Evolutionary conservation across 2,888 invertebrate species (phyloP).

Genomic region (Papilio elwesi): DNA sequence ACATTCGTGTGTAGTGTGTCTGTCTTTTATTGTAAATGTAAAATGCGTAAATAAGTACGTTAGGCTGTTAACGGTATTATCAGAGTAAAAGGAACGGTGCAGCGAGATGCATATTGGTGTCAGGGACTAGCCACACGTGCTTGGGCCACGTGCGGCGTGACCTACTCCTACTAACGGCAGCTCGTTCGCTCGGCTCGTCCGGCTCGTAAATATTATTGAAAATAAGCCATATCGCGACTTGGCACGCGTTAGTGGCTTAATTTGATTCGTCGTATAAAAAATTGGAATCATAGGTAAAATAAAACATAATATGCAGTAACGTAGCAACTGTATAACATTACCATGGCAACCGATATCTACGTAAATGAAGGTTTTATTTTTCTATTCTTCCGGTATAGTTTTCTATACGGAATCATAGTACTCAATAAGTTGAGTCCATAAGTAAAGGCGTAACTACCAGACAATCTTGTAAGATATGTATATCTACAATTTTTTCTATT

Average conservation of each 20-base stretch:
- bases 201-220: background rate
- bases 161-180: slow-evolving; percentile 30
- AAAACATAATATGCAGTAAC: too few relatives aligned
- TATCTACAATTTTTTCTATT: too few relatives aligned
- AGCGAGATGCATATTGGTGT: slow-evolving; percentile 37
- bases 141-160: slow-evolving; percentile 32
- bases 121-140: slow-evolving; percentile 35
- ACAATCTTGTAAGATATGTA: too few relatives aligned
- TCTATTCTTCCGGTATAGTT: too few relatives aligned
- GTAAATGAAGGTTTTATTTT: too few relatives aligned
- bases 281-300: background rate
- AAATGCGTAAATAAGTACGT: background rate
- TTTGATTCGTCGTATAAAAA: too few relatives aligned
- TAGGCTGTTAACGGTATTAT: slow-evolving; percentile 15
- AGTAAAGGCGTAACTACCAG: too few relatives aligned
- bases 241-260: background rate
- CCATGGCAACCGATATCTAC: too few relatives aligned
- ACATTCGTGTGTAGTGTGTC: background rate
- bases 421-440: too few relatives aligned
- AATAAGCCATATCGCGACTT: background rate
- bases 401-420: too few relatives aligned
- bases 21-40: background rate
- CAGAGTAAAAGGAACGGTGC: slow-evolving; percentile 34
- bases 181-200: background rate
- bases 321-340: too few relatives aligned